These are phyloP conservation scores for Scolopax rusticola DNA, from an alignment of 2,797 vertebrate genomes.

Conservation along the genomic window DNA sequence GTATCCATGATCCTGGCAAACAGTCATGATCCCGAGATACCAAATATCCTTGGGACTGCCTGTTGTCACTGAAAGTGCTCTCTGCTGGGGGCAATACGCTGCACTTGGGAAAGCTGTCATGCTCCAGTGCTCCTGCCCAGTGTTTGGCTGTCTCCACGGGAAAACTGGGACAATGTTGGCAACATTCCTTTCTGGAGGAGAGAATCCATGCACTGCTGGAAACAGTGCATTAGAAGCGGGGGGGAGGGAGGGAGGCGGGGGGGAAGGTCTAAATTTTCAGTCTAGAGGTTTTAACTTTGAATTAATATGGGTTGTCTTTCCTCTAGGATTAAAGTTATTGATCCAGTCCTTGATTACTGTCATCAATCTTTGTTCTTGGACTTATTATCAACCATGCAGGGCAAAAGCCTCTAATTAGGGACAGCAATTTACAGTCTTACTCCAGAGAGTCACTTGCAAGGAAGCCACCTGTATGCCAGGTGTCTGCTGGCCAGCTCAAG, in stretches of 20 bases:
- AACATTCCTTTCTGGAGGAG: background rate
- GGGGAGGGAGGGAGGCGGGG: no score
- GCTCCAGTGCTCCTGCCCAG: background rate
- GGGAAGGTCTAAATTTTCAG: background rate
- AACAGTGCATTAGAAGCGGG: background rate
- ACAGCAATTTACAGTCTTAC: background rate
- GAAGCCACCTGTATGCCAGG: background rate
- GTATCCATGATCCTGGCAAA: fast-evolving
- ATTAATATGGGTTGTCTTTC: background rate
- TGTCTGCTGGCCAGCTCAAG: fast-evolving
- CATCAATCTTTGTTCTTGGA: background rate
- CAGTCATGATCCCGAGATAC: fast-evolving
- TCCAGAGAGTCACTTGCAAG: background rate
- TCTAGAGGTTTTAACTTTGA: background rate
- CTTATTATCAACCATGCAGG: background rate
- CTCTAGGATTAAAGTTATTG: conserved; percentile 24
- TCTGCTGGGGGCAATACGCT: fast-evolving
- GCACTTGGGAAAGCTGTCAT: background rate
- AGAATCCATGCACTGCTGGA: background rate
- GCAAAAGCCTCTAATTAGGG: background rate
- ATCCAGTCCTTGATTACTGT: background rate
- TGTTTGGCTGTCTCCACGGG: background rate
- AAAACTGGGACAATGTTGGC: background rate
- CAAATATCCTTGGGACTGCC: background rate
- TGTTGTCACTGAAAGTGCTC: background rate